A percentile compares a stretch with the other conserved stretches of the same genome.
Conservation (phyloP, 1,140 invertebrate species). For the Pristionchus pacificus region DNA sequence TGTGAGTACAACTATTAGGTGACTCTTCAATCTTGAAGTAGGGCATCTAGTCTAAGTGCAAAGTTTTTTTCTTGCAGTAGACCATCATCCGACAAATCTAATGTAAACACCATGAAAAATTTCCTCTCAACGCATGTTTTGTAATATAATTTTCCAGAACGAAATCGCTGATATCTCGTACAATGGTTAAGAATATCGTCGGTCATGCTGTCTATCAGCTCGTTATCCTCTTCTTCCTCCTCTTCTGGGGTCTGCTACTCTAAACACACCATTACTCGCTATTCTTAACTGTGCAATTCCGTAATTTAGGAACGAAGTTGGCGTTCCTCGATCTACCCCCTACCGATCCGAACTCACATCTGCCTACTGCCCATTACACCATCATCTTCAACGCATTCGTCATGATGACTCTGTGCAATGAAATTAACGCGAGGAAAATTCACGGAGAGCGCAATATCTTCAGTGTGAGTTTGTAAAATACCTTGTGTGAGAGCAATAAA, state of each 20-base stretch:
- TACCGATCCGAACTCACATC: constrained; percentile 73
- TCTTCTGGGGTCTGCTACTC: constrained; percentile 84
- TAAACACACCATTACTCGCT: too few relatives aligned
- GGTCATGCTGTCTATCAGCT: constrained; percentile 95
- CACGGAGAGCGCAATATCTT: constrained; percentile 96
- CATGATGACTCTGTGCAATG: constrained; percentile 99
- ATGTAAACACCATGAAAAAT: too few relatives aligned
- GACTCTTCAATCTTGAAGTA: too few relatives aligned
- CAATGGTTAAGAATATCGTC: constrained; percentile 99
- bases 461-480: constrained; percentile 37
- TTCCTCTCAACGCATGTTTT: too few relatives aligned
- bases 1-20: too few relatives aligned
- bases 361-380: constrained; percentile 95
- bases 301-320: constrained; percentile 69
- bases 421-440: constrained; percentile 98
- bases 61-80: too few relatives aligned
- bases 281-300: too few relatives aligned
- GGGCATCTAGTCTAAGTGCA: too few relatives aligned
- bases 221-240: constrained; percentile 82
- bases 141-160: too few relatives aligned
- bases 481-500: too few relatives aligned
- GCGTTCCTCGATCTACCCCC: constrained; percentile 63
- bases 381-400: constrained; percentile 99
- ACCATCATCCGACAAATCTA: too few relatives aligned
- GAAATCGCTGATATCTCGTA: constrained; percentile 93